Evolutionary conservation across 2,888 invertebrate species (phyloP).

Genomic region (Trypoxylon attenuatum): DNA sequence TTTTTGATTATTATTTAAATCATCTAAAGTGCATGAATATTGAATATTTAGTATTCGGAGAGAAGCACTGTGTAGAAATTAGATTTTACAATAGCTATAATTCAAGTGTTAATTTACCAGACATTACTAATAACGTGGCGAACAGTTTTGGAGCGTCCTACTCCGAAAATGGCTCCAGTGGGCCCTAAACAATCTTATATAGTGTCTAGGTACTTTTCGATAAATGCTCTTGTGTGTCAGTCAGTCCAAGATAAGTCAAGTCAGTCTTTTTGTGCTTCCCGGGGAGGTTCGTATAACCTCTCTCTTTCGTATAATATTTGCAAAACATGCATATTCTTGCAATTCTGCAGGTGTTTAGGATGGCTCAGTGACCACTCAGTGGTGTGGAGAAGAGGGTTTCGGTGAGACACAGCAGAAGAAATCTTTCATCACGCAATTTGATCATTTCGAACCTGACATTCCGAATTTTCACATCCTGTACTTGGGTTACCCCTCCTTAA

Average conservation of each 20-base stretch:
- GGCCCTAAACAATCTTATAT: too few relatives aligned
- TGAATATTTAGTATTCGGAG: not conserved
- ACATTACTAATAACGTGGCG: too few relatives aligned
- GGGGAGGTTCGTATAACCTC: slow-evolving; percentile 56
- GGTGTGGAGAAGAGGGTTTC: not conserved
- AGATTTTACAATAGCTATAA: too few relatives aligned
- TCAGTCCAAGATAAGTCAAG: too few relatives aligned
- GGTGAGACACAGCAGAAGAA: not conserved
- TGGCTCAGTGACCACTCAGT: slow-evolving; percentile 2
- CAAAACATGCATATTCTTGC: slow-evolving; percentile 15
- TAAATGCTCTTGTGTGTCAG: too few relatives aligned
- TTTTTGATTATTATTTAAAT: not conserved
- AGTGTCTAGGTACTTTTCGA: slow-evolving; percentile 29
- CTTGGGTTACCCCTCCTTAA: not conserved
- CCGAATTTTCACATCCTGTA: not conserved
- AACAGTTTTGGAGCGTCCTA: too few relatives aligned
- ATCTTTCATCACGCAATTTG: slow-evolving; percentile 4
- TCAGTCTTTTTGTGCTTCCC: slow-evolving; percentile 42
- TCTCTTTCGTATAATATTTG: slow-evolving; percentile 26
- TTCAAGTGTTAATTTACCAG: too few relatives aligned
- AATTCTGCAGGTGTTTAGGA: not conserved
- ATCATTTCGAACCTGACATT: slow-evolving; percentile 30
- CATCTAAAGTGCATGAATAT: not conserved
- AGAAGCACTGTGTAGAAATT: not conserved
- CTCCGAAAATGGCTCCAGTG: too few relatives aligned